Evolutionary conservation across 2,888 invertebrate species (phyloP).

Genomic region (Pimpla rufipes): DNA sequence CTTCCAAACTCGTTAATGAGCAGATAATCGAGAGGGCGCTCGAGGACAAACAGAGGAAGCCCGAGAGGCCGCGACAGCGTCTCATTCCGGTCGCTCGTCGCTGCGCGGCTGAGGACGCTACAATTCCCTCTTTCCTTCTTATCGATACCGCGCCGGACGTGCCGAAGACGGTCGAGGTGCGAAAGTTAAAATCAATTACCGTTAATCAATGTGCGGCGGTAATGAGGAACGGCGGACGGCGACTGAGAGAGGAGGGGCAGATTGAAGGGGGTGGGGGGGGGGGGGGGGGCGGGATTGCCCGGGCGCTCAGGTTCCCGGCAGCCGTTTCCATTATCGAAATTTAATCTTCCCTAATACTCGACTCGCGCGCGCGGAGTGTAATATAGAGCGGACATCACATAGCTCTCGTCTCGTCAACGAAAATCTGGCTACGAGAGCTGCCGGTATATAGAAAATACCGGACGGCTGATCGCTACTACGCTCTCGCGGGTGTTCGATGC

Average conservation of each 20-base stretch:
- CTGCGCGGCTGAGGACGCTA: constrained; percentile 7
- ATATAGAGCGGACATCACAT: constrained; percentile 56
- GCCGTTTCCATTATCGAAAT: constrained; percentile 74
- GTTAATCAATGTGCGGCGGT: constrained; percentile 66
- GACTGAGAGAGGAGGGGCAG: not conserved
- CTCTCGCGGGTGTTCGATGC: constrained; percentile 6
- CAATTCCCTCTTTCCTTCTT: constrained; percentile 51
- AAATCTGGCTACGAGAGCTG: constrained; percentile 34
- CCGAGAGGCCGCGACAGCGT: not conserved
- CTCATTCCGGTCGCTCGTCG: constrained; percentile 13
- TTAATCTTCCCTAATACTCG: constrained; percentile 75
- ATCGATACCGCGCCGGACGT: constrained; percentile 54
- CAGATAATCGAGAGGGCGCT: constrained; percentile 41
- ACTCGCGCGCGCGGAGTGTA: constrained; percentile 49
- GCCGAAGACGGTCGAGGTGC: constrained; percentile 43
- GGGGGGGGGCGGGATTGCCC: not conserved
- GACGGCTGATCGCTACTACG: constrained; percentile 27
- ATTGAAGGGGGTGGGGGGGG: not conserved
- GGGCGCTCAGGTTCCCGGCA: constrained; percentile 9
- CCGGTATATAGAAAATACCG: constrained; percentile 40
- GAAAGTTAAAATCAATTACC: constrained; percentile 75
- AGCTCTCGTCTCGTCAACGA: constrained; percentile 63
- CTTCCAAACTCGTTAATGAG: constrained; percentile 38
- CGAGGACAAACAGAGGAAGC: constrained; percentile 13
- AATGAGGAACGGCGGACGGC: constrained; percentile 63